Base-by-base conservation (phyloP, 2,888 invertebrate species). In the Caenorhabditis doughertyi region DNA sequence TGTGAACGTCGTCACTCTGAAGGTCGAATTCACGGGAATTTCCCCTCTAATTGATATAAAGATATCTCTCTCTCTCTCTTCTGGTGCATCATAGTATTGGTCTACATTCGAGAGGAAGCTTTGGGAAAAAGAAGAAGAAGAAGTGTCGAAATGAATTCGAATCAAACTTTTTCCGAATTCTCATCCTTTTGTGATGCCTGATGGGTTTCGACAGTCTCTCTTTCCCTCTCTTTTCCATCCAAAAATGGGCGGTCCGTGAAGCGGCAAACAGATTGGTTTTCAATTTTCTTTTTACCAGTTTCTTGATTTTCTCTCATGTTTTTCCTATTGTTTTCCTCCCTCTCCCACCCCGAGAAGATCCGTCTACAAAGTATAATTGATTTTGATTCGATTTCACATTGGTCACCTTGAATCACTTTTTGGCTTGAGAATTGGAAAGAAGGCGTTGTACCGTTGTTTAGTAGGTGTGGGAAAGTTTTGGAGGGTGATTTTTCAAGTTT, bases 201-300 rank as follows among this genome's bases (percentile, higher is more conserved):
- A 67, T 74, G 25, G 74, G 47, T 74, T 73, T 42, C 53, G 72
- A 73, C 72, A 73, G 72, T 47, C n/a, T 47, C 18, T 47, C 18
- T 3, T 1, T 47, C 44, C 13, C 18, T 18, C 18, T 62, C 62
- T 27, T 53, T 27, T 2, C 9, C 23, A 32, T 65, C 42, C 27
- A 55, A 44, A 55, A 42, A 29, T 18, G 42, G 42, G 55, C 18
- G 53, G 55, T 60, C 42, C 44, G n/a, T n/a, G n/a, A n/a, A n/a
- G n/a, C n/a, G n/a, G n/a, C n/a, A n/a, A n/a, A 65, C 3, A 47
- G 49, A 49, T 44, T 72, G 49, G 60, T 49, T 56, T 51, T 62
- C 72, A 67, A 67, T 68, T 49, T 23, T 27, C 27, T n/a, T 35
- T 11, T 39, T 49, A 58, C 58, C 60, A 60, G 56, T 71, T 56